These are phyloP conservation scores for Galbula dea DNA, from an alignment of 2,113 vertebrate genomes.

Conservation along the genomic window DNA sequence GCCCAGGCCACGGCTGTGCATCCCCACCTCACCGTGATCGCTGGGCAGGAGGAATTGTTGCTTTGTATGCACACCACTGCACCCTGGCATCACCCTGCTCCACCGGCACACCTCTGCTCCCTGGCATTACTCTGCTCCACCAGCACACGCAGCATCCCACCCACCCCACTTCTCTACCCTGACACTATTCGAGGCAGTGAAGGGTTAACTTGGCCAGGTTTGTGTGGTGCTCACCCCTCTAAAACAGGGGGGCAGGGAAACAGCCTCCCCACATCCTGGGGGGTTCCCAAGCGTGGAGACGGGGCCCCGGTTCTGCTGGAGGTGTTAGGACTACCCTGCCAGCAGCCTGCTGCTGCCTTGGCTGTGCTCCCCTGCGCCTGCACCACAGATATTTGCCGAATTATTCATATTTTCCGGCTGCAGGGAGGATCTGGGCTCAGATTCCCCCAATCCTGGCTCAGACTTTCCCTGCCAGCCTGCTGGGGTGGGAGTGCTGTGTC, in stretches of 20 bases:
- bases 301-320: not conserved
- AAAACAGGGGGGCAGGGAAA: not conserved
- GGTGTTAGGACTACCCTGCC: constrained; percentile 27
- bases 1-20: not conserved
- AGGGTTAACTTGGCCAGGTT: not conserved
- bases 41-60: not conserved
- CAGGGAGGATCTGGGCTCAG: constrained; percentile 23
- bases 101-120: not conserved
- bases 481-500: not conserved
- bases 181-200: not conserved
- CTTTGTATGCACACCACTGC: not conserved
- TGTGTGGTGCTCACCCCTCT: not conserved
- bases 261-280: not conserved
- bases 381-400: constrained; percentile 62
- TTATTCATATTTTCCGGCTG: constrained; percentile 66
- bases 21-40: not conserved
- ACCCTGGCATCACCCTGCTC: not conserved
- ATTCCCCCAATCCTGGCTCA: not conserved
- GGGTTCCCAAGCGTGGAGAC: not conserved
- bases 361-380: constrained; percentile 31
- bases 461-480: constrained; percentile 44
- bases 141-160: not conserved
- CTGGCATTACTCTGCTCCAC: not conserved
- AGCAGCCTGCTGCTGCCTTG: constrained; percentile 57
- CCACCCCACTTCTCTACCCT: not conserved